Percentiles rank a stretch among this genome's conserved stretches.
These are phyloP conservation scores for Carabus problematicus DNA, from an alignment of 2,888 invertebrate species.

Conservation along the genomic window DNA sequence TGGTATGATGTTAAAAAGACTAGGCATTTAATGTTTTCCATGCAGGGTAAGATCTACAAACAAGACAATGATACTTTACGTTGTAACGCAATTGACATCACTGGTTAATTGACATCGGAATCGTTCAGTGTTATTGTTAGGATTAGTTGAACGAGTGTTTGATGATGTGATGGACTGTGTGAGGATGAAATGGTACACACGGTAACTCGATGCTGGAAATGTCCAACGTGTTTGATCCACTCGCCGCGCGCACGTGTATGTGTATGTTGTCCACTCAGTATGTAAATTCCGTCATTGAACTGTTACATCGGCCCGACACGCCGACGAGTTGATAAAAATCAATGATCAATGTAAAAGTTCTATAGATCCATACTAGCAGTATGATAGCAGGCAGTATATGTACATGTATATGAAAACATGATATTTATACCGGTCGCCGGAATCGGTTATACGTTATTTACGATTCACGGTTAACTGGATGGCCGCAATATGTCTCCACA, in stretches of 20 bases:
- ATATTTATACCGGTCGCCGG: conserved; percentile 39
- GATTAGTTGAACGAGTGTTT: too few relatives aligned
- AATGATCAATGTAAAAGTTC: conserved; percentile 38
- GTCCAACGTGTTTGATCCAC: too few relatives aligned
- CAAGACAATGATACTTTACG: too few relatives aligned
- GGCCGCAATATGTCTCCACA: conserved; percentile 46
- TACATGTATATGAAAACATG: conserved; percentile 41
- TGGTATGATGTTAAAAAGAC: too few relatives aligned
- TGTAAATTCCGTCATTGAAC: conserved; percentile 10
- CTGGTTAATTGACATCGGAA: too few relatives aligned
- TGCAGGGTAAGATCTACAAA: too few relatives aligned
- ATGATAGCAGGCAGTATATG: conserved; percentile 29
- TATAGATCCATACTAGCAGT: conserved; percentile 9
- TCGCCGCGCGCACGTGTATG: neutral
- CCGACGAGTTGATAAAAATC: conserved; percentile 35
- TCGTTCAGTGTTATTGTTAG: too few relatives aligned
- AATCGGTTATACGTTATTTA: conserved; percentile 46
- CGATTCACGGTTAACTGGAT: conserved; percentile 46
- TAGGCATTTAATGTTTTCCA: too few relatives aligned
- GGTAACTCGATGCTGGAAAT: too few relatives aligned
- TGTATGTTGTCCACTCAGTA: conserved; percentile 15
- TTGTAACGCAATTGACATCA: too few relatives aligned
- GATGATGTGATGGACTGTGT: too few relatives aligned
- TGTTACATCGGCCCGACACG: conserved; percentile 1
- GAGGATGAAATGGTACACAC: too few relatives aligned